phyloP scores from a whole-genome alignment of 2,888 invertebrate species.

The Abrostola triplasia region DNA sequence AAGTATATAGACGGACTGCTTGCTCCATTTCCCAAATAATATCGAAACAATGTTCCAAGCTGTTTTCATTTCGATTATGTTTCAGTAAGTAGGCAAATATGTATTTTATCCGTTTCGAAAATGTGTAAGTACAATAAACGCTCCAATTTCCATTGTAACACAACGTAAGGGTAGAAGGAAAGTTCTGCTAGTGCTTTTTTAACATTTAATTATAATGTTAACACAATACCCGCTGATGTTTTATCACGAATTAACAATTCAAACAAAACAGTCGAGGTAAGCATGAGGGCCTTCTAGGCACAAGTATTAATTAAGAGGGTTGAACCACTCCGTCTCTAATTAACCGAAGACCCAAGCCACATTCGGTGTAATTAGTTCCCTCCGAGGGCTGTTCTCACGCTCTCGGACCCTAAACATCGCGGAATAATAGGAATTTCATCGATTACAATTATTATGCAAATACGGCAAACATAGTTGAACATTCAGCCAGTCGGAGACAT shows the following conservation, averaged over 20 bases:
- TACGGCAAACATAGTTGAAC: conserved; percentile 53
- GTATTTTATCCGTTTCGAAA: conserved; percentile 13
- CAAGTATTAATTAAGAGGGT: conserved; percentile 88
- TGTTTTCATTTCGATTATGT: conserved; percentile 4
- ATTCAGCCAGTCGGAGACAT: conserved; percentile 25
- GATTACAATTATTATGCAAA: conserved; percentile 80
- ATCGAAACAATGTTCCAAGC: background rate
- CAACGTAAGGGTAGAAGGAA: conserved; percentile 45
- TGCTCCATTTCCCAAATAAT: background rate
- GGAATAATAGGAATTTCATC: conserved; percentile 77
- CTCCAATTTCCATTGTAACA: conserved; percentile 34
- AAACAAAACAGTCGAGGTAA: conserved; percentile 83
- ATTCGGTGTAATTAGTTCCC: conserved; percentile 86
- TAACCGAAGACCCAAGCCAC: conserved; percentile 87
- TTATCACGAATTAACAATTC: conserved; percentile 83
- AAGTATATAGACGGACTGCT: background rate
- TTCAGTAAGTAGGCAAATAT: conserved; percentile 5
- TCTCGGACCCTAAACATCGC: conserved; percentile 74
- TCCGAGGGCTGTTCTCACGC: conserved; percentile 85
- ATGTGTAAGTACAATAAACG: conserved; percentile 15
- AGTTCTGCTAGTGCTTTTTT: conserved; percentile 59
- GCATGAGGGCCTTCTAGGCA: conserved; percentile 80
- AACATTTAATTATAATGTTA: conserved; percentile 73
- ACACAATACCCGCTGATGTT: conserved; percentile 77
- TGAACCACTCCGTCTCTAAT: conserved; percentile 86